These are phyloP conservation scores for Pitangus sulphuratus DNA, from an alignment of 2,797 vertebrate species.

Conservation along the genomic window DNA sequence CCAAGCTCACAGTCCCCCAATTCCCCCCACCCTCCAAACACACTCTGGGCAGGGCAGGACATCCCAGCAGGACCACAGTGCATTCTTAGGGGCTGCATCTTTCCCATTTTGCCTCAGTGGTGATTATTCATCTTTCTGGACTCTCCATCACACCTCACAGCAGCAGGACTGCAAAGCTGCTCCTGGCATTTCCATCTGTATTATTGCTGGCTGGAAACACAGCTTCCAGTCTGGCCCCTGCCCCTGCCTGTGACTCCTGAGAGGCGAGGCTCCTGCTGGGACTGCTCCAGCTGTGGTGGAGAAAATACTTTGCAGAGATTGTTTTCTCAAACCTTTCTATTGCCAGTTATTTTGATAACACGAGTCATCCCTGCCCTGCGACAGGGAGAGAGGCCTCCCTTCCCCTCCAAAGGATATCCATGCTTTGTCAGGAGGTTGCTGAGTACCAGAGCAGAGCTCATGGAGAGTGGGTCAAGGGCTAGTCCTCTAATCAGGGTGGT, in stretches of 20 bases:
- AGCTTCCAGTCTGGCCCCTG: constrained; percentile 62
- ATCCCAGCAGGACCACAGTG: not conserved
- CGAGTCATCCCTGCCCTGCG: not conserved
- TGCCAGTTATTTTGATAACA: not conserved
- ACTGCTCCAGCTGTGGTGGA: not conserved
- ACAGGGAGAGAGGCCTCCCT: not conserved
- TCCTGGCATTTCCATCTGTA: constrained; percentile 37
- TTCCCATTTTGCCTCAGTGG: not conserved
- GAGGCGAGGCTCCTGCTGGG: constrained; percentile 29
- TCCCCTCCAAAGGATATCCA: constrained; percentile 10
- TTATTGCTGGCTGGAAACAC: constrained; percentile 43
- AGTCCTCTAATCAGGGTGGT: constrained; percentile 51
- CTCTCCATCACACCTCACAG: not conserved
- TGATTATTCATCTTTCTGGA: not conserved
- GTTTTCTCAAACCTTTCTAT: not conserved
- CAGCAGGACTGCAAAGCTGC: not conserved
- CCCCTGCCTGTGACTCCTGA: constrained; percentile 35
- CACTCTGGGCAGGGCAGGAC: not conserved
- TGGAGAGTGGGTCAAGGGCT: not conserved
- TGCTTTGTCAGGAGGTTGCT: not conserved
- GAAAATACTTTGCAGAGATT: not conserved
- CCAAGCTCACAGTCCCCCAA: too few species aligned
- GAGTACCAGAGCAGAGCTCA: constrained; percentile 6
- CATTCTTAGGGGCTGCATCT: not conserved
- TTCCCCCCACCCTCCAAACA: accelerated